A percentile compares a stretch with the other conserved stretches of the same genome.
phyloP scores from a whole-genome alignment of 1,140 invertebrate species.

The Hypsibius dujardini region DNA sequence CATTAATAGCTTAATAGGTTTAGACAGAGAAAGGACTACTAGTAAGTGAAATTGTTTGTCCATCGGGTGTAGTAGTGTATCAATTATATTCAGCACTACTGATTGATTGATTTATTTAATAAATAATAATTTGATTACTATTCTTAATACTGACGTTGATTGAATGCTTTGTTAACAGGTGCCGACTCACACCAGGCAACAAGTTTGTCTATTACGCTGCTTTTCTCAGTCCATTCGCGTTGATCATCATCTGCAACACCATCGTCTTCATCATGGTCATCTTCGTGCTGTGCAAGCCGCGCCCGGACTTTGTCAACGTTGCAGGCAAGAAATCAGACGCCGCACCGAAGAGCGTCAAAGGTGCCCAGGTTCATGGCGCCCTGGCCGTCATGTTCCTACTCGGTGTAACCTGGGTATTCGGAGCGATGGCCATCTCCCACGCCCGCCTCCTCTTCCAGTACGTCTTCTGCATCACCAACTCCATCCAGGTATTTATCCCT shows the following conservation, averaged over 20 bases:
- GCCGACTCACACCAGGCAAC: conserved; percentile 31
- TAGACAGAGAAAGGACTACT: too few species aligned
- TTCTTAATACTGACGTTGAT: neutral
- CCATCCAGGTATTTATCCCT: conserved; percentile 19
- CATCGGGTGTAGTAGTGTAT: too few species aligned
- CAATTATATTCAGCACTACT: too few species aligned
- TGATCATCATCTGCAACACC: conserved; percentile 36
- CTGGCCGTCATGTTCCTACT: conserved; percentile 39
- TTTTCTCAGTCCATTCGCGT: conserved; percentile 34
- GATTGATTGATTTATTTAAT: too few species aligned
- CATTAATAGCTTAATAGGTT: too few species aligned
- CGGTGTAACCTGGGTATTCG: conserved; percentile 40
- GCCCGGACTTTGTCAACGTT: conserved; percentile 16
- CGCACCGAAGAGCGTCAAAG: conserved; percentile 24
- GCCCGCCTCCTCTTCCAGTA: conserved; percentile 37
- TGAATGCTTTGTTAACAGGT: conserved; percentile 26
- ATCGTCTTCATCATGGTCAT: conserved; percentile 37
- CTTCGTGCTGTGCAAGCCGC: conserved; percentile 34
- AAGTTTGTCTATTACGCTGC: conserved; percentile 33
- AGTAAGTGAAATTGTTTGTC: too few species aligned
- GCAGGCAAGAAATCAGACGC: conserved; percentile 21
- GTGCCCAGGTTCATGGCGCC: conserved; percentile 37
- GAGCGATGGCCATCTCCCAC: conserved; percentile 36
- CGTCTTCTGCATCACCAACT: conserved; percentile 38
- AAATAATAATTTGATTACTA: too few species aligned